Conservation (phyloP, 2,113 vertebrate species). For the Microcebus griseorufus region DNA sequence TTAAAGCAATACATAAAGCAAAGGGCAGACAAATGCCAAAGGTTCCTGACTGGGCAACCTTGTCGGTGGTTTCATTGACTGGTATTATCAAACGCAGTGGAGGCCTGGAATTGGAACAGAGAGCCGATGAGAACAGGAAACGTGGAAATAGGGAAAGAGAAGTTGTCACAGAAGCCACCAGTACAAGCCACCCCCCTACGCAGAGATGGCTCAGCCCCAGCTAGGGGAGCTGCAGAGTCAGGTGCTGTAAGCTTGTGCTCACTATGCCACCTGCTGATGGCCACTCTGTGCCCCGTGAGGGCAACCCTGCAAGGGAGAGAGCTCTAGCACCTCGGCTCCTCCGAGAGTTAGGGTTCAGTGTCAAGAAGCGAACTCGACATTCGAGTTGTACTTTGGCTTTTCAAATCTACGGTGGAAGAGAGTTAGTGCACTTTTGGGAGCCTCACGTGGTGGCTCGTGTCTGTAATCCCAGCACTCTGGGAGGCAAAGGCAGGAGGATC, state of each 20-base stretch:
- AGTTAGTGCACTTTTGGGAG: neutral
- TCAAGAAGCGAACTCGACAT: neutral
- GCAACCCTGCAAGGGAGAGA: accelerated
- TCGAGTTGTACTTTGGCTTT: neutral
- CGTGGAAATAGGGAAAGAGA: accelerated
- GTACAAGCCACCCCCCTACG: accelerated
- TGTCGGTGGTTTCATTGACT: neutral
- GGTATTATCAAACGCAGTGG: accelerated
- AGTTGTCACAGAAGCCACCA: neutral
- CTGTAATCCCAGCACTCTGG: no score
- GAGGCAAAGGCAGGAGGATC: no score
- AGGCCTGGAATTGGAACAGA: neutral
- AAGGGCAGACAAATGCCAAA: neutral
- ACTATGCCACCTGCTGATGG: accelerated
- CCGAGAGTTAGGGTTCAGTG: no score
- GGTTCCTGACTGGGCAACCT: neutral
- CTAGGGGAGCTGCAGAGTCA: accelerated
- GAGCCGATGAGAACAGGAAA: neutral
- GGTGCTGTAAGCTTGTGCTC: accelerated
- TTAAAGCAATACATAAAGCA: neutral
- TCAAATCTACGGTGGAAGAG: neutral
- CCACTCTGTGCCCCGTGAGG: accelerated
- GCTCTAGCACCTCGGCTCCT: neutral
- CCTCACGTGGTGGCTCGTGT: neutral
- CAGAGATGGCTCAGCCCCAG: neutral